Percentiles rank a stretch among this genome's conserved stretches.
Evolutionary conservation across 2,797 vertebrate species (phyloP).

Genomic region (Sorex maritimensis): DNA sequence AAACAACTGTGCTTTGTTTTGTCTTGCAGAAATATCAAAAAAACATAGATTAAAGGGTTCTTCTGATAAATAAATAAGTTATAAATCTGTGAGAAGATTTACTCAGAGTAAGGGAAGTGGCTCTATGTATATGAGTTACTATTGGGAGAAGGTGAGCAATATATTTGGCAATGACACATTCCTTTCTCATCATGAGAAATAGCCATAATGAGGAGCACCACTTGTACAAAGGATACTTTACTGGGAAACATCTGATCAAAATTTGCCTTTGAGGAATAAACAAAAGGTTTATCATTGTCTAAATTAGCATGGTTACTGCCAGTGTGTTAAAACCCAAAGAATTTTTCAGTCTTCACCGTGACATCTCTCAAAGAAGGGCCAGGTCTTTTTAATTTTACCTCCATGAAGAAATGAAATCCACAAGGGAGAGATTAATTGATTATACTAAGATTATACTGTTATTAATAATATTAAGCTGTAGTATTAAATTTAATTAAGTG

Average conservation of each 20-base stretch:
- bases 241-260: slow-evolving; percentile 41
- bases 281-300: slow-evolving; percentile 53
- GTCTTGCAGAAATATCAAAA: slow-evolving; percentile 33
- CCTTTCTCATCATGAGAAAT: slow-evolving; percentile 28
- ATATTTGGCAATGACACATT: background rate
- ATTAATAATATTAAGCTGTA: background rate
- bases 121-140: background rate
- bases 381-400: slow-evolving; percentile 57
- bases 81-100: background rate
- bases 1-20: background rate
- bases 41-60: background rate
- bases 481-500: background rate
- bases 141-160: background rate
- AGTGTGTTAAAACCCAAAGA: slow-evolving; percentile 36
- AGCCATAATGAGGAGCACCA: slow-evolving; percentile 21
- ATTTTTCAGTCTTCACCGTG: slow-evolving; percentile 29
- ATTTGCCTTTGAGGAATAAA: slow-evolving; percentile 42
- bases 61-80: slow-evolving; percentile 39
- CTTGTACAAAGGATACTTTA: background rate
- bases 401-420: slow-evolving; percentile 25
- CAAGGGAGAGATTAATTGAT: slow-evolving; percentile 39
- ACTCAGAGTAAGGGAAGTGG: background rate
- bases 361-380: background rate
- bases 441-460: background rate
- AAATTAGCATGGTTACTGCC: slow-evolving; percentile 16